These are phyloP conservation scores for Cyprinella venusta DNA, from an alignment of 2,797 vertebrate species.

Conservation along the genomic window DNA sequence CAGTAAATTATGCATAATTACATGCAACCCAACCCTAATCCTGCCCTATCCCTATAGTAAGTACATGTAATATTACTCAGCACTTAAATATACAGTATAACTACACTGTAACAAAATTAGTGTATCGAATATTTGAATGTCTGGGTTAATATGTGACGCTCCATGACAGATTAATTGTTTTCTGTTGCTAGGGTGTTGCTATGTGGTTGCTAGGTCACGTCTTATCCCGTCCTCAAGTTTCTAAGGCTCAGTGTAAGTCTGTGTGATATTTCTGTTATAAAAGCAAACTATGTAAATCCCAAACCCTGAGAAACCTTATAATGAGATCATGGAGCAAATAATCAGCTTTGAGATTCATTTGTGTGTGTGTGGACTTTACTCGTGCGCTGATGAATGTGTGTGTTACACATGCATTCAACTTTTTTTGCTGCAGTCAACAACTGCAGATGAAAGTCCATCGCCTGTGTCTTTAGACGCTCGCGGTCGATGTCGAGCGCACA, in stretches of 20 bases:
- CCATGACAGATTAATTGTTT: too few species aligned
- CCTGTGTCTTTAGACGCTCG: background rate
- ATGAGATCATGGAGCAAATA: background rate
- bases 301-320: background rate
- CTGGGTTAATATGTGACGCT: too few species aligned
- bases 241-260: background rate
- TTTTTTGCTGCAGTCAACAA: too few species aligned
- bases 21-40: too few species aligned
- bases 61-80: too few species aligned
- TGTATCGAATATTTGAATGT: too few species aligned
- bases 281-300: background rate
- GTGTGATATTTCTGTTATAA: background rate
- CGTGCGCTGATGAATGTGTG: background rate
- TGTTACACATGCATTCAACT: too few species aligned
- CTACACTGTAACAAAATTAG: too few species aligned
- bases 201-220: background rate
- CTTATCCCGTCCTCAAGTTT: background rate
- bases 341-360: background rate
- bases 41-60: too few species aligned
- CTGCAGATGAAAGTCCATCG: constrained; percentile 24
- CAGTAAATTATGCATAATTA: too few species aligned
- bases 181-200: background rate
- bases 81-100: too few species aligned
- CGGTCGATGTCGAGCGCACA: constrained; percentile 1
- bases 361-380: background rate